Evolutionary conservation across 2,113 vertebrate genomes (phyloP).

Genomic region (Poeciliopsis prolifica): DNA sequence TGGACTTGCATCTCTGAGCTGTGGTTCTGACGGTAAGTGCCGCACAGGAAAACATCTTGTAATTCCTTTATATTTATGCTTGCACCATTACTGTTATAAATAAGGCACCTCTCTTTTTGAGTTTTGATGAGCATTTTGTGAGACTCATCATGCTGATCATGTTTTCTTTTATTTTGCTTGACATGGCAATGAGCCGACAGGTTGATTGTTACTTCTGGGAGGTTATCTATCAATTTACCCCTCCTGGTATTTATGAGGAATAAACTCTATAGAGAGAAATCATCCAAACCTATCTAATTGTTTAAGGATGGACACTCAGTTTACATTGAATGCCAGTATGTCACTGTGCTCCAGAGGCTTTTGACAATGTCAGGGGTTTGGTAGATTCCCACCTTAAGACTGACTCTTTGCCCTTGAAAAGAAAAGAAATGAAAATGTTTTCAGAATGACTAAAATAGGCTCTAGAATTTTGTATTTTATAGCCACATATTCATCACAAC

Average conservation of each 20-base stretch:
- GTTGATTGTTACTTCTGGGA: background rate
- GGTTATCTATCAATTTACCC: slow-evolving; percentile 20
- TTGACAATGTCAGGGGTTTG: slow-evolving; percentile 40
- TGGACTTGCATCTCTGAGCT: slow-evolving; percentile 67
- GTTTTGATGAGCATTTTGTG: background rate
- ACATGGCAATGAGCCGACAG: background rate
- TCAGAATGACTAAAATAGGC: background rate
- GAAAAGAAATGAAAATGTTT: background rate
- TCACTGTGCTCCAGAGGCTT: slow-evolving; percentile 50
- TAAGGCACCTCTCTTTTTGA: background rate
- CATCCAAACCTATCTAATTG: slow-evolving; percentile 63
- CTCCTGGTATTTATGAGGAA: slow-evolving; percentile 61
- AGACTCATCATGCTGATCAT: background rate
- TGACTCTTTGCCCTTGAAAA: slow-evolving; percentile 46
- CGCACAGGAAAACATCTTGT: slow-evolving; percentile 1
- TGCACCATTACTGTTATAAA: background rate
- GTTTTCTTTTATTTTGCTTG: slow-evolving; percentile 23
- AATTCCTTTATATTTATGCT: background rate
- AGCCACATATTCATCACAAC: background rate
- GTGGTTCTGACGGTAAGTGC: slow-evolving; percentile 82
- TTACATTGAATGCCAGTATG: slow-evolving; percentile 65
- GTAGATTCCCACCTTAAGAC: slow-evolving; percentile 18
- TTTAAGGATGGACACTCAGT: slow-evolving; percentile 73
- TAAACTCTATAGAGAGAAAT: slow-evolving; percentile 56
- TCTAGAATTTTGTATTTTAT: slow-evolving; percentile 1